Evolutionary conservation across 2,888 invertebrate species (phyloP).

Genomic region (Acanthococcus lagerstroemiae): DNA sequence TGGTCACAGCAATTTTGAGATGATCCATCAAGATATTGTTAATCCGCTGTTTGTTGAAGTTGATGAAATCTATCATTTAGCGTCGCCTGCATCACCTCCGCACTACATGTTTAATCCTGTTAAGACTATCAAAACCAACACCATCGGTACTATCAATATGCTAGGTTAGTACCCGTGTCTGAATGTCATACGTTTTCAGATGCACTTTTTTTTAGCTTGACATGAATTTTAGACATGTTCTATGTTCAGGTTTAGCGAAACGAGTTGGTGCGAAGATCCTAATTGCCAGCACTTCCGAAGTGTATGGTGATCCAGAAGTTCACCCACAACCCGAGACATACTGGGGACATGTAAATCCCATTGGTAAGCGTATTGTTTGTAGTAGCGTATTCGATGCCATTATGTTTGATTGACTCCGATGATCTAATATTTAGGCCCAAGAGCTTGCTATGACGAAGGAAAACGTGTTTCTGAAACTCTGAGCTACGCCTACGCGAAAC

Average conservation of each 20-base stretch:
- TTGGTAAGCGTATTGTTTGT: constrained; percentile 53
- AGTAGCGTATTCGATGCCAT: too few species aligned
- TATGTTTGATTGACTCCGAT: too few species aligned
- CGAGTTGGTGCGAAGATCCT: constrained; percentile 84
- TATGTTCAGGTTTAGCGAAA: constrained; percentile 75
- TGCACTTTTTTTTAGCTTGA: too few species aligned
- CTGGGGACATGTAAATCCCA: constrained; percentile 99
- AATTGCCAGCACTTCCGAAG: constrained; percentile 97
- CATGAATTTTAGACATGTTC: too few species aligned
- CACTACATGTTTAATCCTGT: constrained; percentile 99
- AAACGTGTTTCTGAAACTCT: constrained; percentile 95
- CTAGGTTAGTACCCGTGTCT: constrained; percentile 61
- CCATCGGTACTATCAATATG: constrained; percentile 89
- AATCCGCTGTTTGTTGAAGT: constrained; percentile 96
- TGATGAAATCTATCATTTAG: constrained; percentile 95
- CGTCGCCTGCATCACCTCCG: constrained; percentile 97
- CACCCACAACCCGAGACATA: constrained; percentile 97
- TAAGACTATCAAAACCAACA: constrained; percentile 98
- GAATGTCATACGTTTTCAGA: too few species aligned
- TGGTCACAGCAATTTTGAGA: constrained; percentile 96
- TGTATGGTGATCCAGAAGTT: constrained; percentile 96
- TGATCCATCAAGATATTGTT: constrained; percentile 97
- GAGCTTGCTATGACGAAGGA: constrained; percentile 99
- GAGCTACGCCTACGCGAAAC: constrained; percentile 91
- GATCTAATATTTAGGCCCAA: constrained; percentile 54